Evolutionary conservation across 2,113 vertebrate genomes (phyloP), one percentile per base, ranked within the genome.

Genomic region (Etheostoma cragini): DNA sequence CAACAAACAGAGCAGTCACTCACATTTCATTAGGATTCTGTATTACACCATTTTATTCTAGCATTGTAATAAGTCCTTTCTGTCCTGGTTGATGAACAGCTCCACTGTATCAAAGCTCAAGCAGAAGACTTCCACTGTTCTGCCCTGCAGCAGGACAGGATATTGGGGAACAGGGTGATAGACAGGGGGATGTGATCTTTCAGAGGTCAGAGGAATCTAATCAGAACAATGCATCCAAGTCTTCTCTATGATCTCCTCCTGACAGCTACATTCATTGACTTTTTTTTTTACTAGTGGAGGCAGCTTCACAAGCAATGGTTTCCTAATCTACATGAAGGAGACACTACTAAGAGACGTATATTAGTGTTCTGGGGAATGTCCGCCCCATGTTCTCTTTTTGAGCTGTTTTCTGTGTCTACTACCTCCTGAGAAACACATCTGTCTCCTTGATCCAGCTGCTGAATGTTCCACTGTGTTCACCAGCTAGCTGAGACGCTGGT

Each of bases 121-220:
- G n/a, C 42, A 58, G 38, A 57, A 22, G 19, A 72, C 62, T 57
- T 62, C 57, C 38, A 42, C 38, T 15, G 14, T 42, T 42, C 38
- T 42, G 3, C 21, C 24, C 21, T 62, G 1, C 71, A 69, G 33
- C 61, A 19, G 30, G 33, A 61, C 58, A 71, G 58, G 85, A 80
- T 61, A 52, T 68, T 54, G 50, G 52, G 33, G 71, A 63, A 66
- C 50, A 6, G 50, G 1, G 3, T 76, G 81, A 84, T 42, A 80
- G 85, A 85, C 47, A 42, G 65, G 22, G 57, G 52, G 66, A 67
- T 64, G 57, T n/a, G 49, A 65, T 68, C 50, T 61, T 24, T 75
- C 42, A 45, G 64, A 54, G 80, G 76, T 90, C 71, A 74, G 70
- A 82, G 68, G 83, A 33, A 54, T 72, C 74, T 66, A 76, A 49